Evolutionary conservation across 2,888 invertebrate species (phyloP).

Genomic region (Autographa gamma): DNA sequence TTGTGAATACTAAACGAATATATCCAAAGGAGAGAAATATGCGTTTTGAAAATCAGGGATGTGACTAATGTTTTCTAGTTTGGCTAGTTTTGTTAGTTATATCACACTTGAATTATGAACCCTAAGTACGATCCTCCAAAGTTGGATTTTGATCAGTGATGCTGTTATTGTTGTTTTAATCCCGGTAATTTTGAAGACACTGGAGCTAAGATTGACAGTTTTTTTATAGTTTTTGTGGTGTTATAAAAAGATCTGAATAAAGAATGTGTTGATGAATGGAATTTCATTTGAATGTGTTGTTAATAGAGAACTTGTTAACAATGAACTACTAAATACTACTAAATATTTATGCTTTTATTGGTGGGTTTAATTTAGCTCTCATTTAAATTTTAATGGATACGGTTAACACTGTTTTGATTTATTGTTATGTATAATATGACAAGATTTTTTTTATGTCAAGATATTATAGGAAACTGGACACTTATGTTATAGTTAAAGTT

Average conservation of each 20-base stretch:
- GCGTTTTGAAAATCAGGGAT: slow-evolving; percentile 66
- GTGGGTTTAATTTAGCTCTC: background rate
- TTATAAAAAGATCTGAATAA: background rate
- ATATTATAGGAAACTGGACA: too few species aligned
- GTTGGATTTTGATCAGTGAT: too few species aligned
- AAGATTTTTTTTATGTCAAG: too few species aligned
- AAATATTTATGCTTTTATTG: background rate
- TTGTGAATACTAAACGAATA: slow-evolving; percentile 84
- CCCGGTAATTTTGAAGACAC: slow-evolving; percentile 69
- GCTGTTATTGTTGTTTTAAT: too few species aligned
- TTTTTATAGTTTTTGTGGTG: slow-evolving; percentile 26
- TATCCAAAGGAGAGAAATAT: slow-evolving; percentile 76
- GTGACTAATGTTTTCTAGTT: slow-evolving; percentile 72
- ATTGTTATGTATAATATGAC: too few species aligned
- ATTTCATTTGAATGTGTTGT: background rate
- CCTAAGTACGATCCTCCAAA: too few species aligned
- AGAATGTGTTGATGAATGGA: slow-evolving; percentile 8
- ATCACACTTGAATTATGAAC: too few species aligned
- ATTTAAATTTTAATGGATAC: background rate
- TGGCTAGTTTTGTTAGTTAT: slow-evolving; percentile 71
- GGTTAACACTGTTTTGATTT: too few species aligned
- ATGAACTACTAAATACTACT: too few species aligned
- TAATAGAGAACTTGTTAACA: background rate
- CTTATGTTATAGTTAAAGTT: too few species aligned
- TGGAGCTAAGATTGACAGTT: slow-evolving; percentile 40